Base-by-base conservation (phyloP, 2,888 invertebrate species). In the Sinotaia quadrata region DNA sequence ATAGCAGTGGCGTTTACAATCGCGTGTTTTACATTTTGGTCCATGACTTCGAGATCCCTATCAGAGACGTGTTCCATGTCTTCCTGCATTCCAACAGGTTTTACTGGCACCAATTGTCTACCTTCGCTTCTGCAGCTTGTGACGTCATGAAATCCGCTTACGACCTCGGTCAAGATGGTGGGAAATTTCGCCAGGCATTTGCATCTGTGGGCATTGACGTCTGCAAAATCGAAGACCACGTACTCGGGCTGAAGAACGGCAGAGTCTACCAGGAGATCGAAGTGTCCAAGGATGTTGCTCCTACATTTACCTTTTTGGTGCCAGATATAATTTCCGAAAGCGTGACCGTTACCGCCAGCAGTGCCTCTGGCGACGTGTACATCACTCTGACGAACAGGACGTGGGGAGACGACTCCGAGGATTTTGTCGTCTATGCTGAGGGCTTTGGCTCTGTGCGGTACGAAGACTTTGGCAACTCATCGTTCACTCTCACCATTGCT, bases 1-100 rank as follows among this genome's bases (percentile, higher is more conserved):
- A 51, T 24, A 61, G 75, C 41, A 81, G 80, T 59, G 83, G 83
- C 0, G 69, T 81, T 3, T 81, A 71, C 66, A 77, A 79, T 44
- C 57, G 73, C 7, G 75, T 71, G 8, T 83, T 78, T 60, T 81
- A 76, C 51, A 67, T 75, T 18, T 61, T 81, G 15, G 73, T 75
- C 5, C 69, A 72, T 10, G 63, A 75, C 15, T 61, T 67, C 33
- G 72, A 72, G 10, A 57, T 78, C 54, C 51, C 71, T 10, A 63
- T 80, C 18, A 63, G 58, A 21, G 74, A 76, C 8, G 79, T 76
- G n/a, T 74, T 74, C 51, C 58, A 70, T 8, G 75, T 79, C 2
- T 79, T 81, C 44, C 69, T 78, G 27, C 63, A 74, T 24, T 80
- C 81, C 15, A 81, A 81, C 69, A 61, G 59, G 33, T 67, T 79